Base-by-base conservation (phyloP, 2,888 invertebrate species). In the Cryptophagus acutangulus region DNA sequence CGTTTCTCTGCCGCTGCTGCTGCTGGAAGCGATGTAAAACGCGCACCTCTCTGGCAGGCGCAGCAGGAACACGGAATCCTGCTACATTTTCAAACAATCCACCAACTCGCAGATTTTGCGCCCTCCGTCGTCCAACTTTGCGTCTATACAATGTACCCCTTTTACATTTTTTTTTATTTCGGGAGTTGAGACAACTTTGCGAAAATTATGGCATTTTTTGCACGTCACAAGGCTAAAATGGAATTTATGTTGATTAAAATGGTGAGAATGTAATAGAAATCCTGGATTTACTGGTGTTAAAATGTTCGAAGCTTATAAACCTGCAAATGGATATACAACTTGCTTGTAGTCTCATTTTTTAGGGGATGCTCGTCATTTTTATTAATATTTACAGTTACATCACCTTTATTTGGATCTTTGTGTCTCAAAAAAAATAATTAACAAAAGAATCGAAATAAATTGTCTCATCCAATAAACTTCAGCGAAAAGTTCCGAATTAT, bases 181-280 rank as follows among this genome's bases (percentile, higher is more conserved):
- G 15, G 16, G 8, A 31, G 15, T 13, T 10, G 8, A 31, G 15
- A 15, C 31, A 31, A 31, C 31, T 31, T 31, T 13, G 26, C 39
- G 49, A 48, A 43, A 54, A 46, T 56, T 53, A 57, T 55, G 47
- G 52, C 49, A 50, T 49, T 58, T 57, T 58, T 57, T 57, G 49
- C 45, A 40, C 50, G 52, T 41, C 15, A 8, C 50, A 45, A 41
- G 54, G 52, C 49, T 53, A 51, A 54, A 54, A 52, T 53, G 45
- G 58, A 61, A 62, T 62, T 62, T 61, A 61, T 63, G 61, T 54
- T 61, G 63, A 63, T 63, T 62, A 62, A 61, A 62, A 61, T 57
- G 54, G 59, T 48, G 53, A 55, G 55, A 57, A 52, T 50, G 57
- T 58, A 58, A 60, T 58, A 58, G 58, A 59, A 60, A 59, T 54